Percentiles rank a stretch among this genome's conserved stretches.
Evolutionary conservation across 2,113 vertebrate genomes (phyloP).

Genomic region (Porphyrio hochstetteri): DNA sequence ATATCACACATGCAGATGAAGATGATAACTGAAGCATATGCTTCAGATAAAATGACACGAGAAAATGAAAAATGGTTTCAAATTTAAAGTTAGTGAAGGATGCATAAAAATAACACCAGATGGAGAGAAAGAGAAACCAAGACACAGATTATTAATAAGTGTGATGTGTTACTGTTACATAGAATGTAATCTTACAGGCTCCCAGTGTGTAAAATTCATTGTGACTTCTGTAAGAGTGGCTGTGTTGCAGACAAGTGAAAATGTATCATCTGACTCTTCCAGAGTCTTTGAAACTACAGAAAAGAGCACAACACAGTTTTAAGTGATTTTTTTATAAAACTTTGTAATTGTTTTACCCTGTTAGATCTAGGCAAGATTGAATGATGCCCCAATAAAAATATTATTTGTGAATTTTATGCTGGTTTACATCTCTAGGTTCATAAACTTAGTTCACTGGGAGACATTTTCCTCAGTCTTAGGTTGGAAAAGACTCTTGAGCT

Average conservation of each 20-base stretch:
- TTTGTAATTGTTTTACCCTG: background rate
- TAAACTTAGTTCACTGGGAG: background rate
- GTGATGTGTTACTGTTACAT: background rate
- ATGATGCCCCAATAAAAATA: background rate
- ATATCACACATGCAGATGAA: slow-evolving; percentile 51
- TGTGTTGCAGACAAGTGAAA: background rate
- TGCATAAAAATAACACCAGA: slow-evolving; percentile 26
- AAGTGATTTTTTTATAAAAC: background rate
- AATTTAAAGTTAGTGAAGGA: slow-evolving; percentile 20
- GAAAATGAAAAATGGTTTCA: slow-evolving; percentile 54
- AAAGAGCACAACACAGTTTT: background rate
- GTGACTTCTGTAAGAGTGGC: background rate
- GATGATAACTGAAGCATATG: slow-evolving; percentile 57
- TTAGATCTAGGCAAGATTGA: background rate
- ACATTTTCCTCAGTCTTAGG: background rate
- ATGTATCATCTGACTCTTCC: background rate
- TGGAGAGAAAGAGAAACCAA: slow-evolving; percentile 48
- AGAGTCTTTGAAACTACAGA: background rate
- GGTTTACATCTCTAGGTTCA: background rate
- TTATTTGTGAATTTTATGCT: fast-evolving
- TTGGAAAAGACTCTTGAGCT: too few relatives aligned
- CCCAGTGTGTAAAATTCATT: background rate
- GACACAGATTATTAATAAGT: background rate
- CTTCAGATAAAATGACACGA: slow-evolving; percentile 27
- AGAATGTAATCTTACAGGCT: background rate